phyloP scores from a whole-genome alignment of 2,113 vertebrate species.

The Ceyx melanurus region DNA sequence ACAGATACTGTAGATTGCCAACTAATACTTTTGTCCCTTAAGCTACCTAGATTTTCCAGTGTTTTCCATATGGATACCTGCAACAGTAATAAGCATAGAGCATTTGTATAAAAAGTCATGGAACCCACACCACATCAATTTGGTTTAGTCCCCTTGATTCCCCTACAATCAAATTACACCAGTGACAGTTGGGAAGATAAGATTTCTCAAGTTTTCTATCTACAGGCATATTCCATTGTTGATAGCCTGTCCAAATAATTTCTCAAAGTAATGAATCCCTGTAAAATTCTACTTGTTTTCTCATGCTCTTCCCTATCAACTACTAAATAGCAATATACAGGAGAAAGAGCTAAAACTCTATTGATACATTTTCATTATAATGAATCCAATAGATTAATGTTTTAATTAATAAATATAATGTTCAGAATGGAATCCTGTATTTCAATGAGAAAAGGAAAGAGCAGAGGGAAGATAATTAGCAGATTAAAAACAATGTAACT shows the following conservation, averaged over 20 bases:
- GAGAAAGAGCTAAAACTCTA: neutral
- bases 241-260: neutral
- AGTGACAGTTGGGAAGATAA: neutral
- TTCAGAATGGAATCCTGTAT: neutral
- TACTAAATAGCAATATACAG: neutral
- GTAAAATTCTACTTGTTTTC: neutral
- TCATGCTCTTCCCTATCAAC: neutral
- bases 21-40: neutral
- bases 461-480: neutral
- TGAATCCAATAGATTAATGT: neutral
- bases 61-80: neutral
- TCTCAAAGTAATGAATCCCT: neutral
- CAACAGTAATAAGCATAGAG: neutral
- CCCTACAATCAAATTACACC: neutral
- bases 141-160: neutral
- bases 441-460: neutral
- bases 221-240: neutral
- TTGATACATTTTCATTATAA: neutral
- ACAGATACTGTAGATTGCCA: neutral
- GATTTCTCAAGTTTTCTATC: neutral
- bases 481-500: neutral
- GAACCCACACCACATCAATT: neutral
- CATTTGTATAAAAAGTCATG: neutral
- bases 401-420: neutral
- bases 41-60: neutral